Percentiles rank a stretch among this genome's conserved stretches.
These are phyloP conservation scores for Syrista parreyssii DNA, from an alignment of 2,888 invertebrate species.

Conservation along the genomic window DNA sequence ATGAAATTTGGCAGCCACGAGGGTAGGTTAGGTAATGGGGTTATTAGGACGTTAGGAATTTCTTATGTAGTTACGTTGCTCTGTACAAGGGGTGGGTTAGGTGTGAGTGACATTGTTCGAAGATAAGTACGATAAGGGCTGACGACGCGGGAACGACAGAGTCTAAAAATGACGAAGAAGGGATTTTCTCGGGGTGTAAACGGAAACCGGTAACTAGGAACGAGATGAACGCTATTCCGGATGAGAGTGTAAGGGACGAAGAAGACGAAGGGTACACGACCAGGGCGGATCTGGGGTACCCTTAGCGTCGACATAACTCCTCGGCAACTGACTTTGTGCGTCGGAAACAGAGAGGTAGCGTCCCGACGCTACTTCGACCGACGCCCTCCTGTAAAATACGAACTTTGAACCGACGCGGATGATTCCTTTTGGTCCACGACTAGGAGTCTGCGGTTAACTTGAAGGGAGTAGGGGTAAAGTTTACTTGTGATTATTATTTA, in stretches of 20 bases:
- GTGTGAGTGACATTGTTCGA: not conserved
- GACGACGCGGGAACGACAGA: not conserved
- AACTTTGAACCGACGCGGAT: not conserved
- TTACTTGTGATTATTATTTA: not conserved
- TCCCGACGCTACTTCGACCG: not conserved
- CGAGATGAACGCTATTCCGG: slow-evolving; percentile 19
- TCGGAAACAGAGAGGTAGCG: not conserved
- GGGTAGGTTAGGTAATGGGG: no score
- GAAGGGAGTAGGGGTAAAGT: not conserved
- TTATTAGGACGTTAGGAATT: no score
- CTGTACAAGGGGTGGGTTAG: no score
- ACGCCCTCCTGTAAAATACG: not conserved
- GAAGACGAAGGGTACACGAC: slow-evolving; percentile 52
- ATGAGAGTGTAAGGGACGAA: slow-evolving; percentile 30
- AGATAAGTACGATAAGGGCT: not conserved
- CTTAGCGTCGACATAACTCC: slow-evolving; percentile 57
- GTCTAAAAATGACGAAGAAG: not conserved
- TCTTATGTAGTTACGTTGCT: no score
- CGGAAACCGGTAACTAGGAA: slow-evolving; percentile 22
- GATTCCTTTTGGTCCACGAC: not conserved
- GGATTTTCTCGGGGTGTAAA: slow-evolving; percentile 22
- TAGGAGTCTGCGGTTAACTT: not conserved
- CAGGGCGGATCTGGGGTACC: slow-evolving; percentile 56
- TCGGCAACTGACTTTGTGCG: slow-evolving; percentile 32
- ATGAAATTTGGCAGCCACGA: no score